Conservation (phyloP, 2,888 invertebrate genomes). For the Aphelenchoides bicaudatus region DNA sequence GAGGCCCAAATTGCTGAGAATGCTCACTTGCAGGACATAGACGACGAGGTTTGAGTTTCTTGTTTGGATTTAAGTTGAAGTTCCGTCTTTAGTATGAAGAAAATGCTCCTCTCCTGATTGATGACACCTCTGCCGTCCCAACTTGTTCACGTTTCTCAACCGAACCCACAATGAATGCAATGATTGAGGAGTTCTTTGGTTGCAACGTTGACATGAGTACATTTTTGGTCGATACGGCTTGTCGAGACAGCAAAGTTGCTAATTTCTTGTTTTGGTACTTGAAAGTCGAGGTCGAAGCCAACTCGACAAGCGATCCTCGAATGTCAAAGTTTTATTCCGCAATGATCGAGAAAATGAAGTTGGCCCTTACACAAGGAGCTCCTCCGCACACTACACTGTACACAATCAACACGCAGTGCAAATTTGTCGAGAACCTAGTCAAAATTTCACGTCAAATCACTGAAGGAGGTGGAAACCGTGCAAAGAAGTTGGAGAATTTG, state of each 20-base stretch:
- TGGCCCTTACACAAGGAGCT: conserved; percentile 63
- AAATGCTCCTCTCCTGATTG: not conserved
- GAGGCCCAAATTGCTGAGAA: conserved; percentile 24
- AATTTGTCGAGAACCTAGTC: conserved; percentile 67
- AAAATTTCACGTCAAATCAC: conserved; percentile 74
- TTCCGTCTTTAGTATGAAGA: not conserved
- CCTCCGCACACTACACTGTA: conserved; percentile 66
- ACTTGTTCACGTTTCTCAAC: not conserved
- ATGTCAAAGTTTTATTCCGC: conserved; percentile 26
- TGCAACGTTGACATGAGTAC: conserved; percentile 39
- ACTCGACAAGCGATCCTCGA: conserved; percentile 20
- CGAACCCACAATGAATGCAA: not conserved
- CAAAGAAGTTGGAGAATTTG: conserved; percentile 67
- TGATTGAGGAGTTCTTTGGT: not conserved
- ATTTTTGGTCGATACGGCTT: conserved; percentile 66
- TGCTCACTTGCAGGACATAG: too few relatives aligned
- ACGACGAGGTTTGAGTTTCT: not conserved
- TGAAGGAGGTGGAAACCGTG: conserved; percentile 83
- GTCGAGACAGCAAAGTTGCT: conserved; percentile 80
- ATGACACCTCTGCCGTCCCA: not conserved
- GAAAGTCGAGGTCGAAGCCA: conserved; percentile 84
- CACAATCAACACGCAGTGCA: conserved; percentile 73
- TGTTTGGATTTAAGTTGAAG: too few relatives aligned
- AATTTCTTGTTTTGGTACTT: conserved; percentile 97
- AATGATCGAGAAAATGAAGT: conserved; percentile 61